phyloP scores from a whole-genome alignment of 2,888 invertebrate genomes.

The Rosalia funebris region DNA sequence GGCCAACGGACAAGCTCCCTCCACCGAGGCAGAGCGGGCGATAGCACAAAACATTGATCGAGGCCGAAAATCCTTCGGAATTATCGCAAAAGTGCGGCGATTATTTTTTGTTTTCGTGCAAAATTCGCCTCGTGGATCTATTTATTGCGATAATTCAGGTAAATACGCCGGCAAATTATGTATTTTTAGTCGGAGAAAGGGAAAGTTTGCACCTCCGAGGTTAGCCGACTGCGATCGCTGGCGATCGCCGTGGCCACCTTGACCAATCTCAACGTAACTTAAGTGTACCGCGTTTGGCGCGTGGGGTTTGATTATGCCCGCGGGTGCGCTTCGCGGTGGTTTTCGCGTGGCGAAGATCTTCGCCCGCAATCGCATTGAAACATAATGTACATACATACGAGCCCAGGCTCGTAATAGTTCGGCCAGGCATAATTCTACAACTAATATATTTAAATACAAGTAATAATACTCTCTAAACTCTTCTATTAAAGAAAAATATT shows the following conservation, averaged over 20 bases:
- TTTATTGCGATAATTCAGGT: constrained; percentile 17
- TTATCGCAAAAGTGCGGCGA: constrained; percentile 25
- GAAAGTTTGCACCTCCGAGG: constrained; percentile 54
- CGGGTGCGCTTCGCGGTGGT: neutral
- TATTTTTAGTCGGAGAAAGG: constrained; percentile 49
- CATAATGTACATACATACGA: too few relatives aligned
- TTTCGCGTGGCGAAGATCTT: neutral
- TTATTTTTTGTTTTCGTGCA: constrained; percentile 16
- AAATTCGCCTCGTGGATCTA: constrained; percentile 21
- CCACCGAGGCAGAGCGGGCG: constrained; percentile 22
- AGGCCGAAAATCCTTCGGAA: constrained; percentile 26
- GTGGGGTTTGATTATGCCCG: neutral
- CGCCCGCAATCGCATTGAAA: too few relatives aligned
- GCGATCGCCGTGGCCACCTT: constrained; percentile 58
- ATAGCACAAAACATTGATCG: constrained; percentile 25
- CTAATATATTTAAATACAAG: too few relatives aligned
- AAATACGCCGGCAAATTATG: constrained; percentile 9
- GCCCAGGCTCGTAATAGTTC: too few relatives aligned
- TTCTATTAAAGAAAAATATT: too few relatives aligned
- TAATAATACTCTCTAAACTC: too few relatives aligned
- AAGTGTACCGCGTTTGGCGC: constrained; percentile 45
- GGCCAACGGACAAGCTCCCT: constrained; percentile 53
- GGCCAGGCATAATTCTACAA: too few relatives aligned
- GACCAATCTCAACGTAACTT: constrained; percentile 63
- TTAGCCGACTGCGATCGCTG: constrained; percentile 37